phyloP scores from a whole-genome alignment of 2,797 vertebrate genomes.

The Nyctibius grandis region DNA sequence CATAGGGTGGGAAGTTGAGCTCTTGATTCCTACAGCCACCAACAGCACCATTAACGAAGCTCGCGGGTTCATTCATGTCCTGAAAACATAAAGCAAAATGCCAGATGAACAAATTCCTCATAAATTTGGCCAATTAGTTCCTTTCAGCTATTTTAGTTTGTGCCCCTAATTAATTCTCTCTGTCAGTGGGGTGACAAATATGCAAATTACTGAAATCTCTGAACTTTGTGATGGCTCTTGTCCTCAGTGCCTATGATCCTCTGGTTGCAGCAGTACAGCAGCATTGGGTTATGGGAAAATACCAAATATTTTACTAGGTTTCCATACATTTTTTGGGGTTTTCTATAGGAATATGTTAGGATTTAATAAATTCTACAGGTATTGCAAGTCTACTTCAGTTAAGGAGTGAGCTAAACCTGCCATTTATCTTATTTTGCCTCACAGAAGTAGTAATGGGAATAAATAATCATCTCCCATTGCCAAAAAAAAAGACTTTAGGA shows the following conservation, averaged over 20 bases:
- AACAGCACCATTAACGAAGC: constrained; percentile 86
- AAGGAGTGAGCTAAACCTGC: neutral
- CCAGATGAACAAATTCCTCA: too few species aligned
- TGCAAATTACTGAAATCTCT: neutral
- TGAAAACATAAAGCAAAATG: neutral
- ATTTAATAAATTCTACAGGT: neutral
- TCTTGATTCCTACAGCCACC: constrained; percentile 37
- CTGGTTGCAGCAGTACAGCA: neutral
- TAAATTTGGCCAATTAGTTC: neutral
- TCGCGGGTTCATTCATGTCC: constrained; percentile 94
- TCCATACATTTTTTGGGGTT: neutral
- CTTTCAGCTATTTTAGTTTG: neutral
- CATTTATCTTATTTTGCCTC: neutral
- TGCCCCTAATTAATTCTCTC: neutral
- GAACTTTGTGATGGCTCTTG: neutral
- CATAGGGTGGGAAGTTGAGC: constrained; percentile 80
- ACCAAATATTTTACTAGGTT: neutral
- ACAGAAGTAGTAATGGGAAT: too few species aligned
- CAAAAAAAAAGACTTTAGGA: too few species aligned
- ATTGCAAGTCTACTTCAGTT: neutral
- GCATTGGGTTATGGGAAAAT: neutral
- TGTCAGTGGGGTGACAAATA: neutral
- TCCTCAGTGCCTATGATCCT: neutral
- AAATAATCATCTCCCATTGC: too few species aligned
- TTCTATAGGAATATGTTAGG: neutral